Evolutionary conservation across 2,888 invertebrate genomes (phyloP).

Genomic region (Aleiodes alternator): DNA sequence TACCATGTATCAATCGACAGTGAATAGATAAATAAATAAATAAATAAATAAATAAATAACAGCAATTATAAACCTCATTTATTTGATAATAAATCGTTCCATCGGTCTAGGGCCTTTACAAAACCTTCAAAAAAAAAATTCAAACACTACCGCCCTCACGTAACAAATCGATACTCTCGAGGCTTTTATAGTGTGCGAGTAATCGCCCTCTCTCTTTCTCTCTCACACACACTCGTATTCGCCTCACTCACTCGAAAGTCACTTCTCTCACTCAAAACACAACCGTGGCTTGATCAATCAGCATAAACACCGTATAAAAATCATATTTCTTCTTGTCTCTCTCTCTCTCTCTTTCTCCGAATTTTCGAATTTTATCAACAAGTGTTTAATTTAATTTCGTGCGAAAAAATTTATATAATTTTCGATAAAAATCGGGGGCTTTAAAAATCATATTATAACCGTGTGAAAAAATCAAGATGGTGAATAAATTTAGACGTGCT

Average conservation of each 20-base stretch:
- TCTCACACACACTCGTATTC: not conserved
- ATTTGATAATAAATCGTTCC: too few species aligned
- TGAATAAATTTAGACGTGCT: constrained; percentile 43
- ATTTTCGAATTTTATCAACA: constrained; percentile 57
- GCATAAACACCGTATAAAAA: not conserved
- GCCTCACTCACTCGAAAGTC: not conserved
- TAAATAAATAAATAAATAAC: too few species aligned
- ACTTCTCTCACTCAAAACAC: not conserved
- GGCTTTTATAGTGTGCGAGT: constrained; percentile 5
- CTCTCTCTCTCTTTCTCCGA: not conserved
- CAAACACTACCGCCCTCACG: constrained; percentile 26
- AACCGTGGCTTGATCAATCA: not conserved
- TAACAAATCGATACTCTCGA: constrained; percentile 35
- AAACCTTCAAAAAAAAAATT: not conserved
- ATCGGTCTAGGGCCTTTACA: too few species aligned
- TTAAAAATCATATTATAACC: not conserved
- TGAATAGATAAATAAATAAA: too few species aligned
- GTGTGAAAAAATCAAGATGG: constrained; percentile 24
- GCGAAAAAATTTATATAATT: not conserved
- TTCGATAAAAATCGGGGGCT: not conserved
- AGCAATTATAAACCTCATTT: too few species aligned
- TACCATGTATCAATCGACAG: too few species aligned
- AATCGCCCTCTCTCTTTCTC: constrained; percentile 7
- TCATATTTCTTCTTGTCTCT: too few species aligned
- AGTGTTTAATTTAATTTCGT: constrained; percentile 55